Evolutionary conservation across 1,140 invertebrate species (phyloP).

Genomic region (Habropoda laboriosa): DNA sequence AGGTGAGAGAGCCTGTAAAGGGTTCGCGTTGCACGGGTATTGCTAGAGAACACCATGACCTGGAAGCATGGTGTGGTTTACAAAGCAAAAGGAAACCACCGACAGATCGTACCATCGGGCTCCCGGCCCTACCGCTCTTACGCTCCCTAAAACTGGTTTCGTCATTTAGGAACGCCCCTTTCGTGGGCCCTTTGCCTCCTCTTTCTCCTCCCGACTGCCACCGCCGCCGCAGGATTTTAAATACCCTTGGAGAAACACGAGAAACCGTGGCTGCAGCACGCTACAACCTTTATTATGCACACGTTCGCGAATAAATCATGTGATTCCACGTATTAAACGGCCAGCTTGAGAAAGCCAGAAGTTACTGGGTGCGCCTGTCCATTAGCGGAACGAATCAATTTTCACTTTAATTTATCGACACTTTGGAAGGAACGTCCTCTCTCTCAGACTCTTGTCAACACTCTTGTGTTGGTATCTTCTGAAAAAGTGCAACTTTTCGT

Average conservation of each 20-base stretch:
- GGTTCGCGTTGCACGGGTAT: slow-evolving; percentile 19
- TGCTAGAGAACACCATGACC: slow-evolving; percentile 33
- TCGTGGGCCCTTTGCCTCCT: slow-evolving; percentile 50
- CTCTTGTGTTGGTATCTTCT: too few relatives aligned
- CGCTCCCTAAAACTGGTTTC: slow-evolving; percentile 71
- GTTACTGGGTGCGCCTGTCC: slow-evolving; percentile 7
- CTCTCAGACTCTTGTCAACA: too few relatives aligned
- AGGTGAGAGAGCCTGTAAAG: background rate
- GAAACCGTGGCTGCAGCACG: slow-evolving; percentile 9
- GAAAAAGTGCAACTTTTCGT: too few relatives aligned
- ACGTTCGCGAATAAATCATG: slow-evolving; percentile 27
- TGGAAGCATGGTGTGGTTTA: slow-evolving; percentile 60
- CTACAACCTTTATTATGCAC: background rate
- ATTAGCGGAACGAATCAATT: slow-evolving; percentile 23
- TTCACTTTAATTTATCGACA: slow-evolving; percentile 11
- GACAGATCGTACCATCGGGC: slow-evolving; percentile 56
- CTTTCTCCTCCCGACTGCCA: background rate
- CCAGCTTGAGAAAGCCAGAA: background rate
- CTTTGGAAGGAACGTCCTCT: background rate
- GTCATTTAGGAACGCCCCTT: slow-evolving; percentile 62
- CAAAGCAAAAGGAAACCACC: slow-evolving; percentile 66
- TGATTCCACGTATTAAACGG: background rate
- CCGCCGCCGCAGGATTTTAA: slow-evolving; percentile 54
- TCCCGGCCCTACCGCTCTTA: slow-evolving; percentile 69
- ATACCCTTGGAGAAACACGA: slow-evolving; percentile 53